Evolutionary conservation across 2,113 vertebrate genomes (phyloP).

Genomic region (Brachionichthys hirsutus): DNA sequence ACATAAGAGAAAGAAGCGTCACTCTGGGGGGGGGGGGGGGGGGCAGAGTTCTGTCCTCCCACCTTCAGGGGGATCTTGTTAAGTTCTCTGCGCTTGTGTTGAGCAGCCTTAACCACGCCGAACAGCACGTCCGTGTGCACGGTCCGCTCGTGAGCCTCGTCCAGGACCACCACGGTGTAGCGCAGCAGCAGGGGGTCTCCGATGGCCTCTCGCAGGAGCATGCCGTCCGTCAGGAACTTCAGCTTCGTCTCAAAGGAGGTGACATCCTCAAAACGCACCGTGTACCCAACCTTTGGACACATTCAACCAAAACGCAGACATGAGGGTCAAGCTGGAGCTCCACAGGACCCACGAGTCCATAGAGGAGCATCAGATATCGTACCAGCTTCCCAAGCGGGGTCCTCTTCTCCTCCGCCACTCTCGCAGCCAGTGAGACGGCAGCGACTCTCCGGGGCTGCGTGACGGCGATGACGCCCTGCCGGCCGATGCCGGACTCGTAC

Average conservation of each 20-base stretch:
- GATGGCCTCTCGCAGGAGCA: slow-evolving; percentile 93
- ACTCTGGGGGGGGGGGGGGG: not conserved
- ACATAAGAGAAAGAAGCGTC: not conserved
- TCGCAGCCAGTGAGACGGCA: slow-evolving; percentile 89
- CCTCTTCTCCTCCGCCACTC: slow-evolving; percentile 91
- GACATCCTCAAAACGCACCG: slow-evolving; percentile 92
- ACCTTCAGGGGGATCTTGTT: slow-evolving; percentile 87
- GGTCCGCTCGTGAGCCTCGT: slow-evolving; percentile 94
- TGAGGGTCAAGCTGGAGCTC: too few species aligned
- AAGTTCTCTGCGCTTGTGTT: slow-evolving; percentile 84
- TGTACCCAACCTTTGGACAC: slow-evolving; percentile 87
- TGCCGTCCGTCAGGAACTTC: slow-evolving; percentile 94
- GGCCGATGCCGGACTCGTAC: slow-evolving; percentile 86
- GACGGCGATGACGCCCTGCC: slow-evolving; percentile 85
- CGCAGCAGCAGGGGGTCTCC: slow-evolving; percentile 87
- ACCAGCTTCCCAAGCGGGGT: slow-evolving; percentile 91
- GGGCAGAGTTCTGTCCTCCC: slow-evolving; percentile 4
- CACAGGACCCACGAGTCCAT: too few species aligned
- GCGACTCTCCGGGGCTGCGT: slow-evolving; percentile 95
- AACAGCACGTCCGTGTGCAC: slow-evolving; percentile 95
- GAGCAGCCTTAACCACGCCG: slow-evolving; percentile 90
- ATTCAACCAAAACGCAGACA: too few species aligned
- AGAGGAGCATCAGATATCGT: slow-evolving; percentile 5
- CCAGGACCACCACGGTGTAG: slow-evolving; percentile 89
- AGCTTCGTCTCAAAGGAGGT: slow-evolving; percentile 87